phyloP scores from a whole-genome alignment of 2,797 vertebrate species.

The Coregonus ussuriensis region DNA sequence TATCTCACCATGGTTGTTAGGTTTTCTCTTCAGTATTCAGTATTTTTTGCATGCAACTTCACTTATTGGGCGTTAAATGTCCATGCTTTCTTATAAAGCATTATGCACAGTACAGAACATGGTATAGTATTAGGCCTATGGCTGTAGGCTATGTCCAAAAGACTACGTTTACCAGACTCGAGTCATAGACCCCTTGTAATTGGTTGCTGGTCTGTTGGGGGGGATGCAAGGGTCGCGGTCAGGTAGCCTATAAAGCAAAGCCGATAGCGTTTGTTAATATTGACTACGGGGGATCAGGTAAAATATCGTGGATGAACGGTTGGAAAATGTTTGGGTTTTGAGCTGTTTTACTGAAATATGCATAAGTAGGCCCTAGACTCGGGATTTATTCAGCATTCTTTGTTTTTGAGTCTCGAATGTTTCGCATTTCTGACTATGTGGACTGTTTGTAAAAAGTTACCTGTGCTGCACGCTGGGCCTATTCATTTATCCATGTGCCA shows the following conservation, averaged over 20 bases:
- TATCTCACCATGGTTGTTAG: not conserved
- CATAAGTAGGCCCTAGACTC: not conserved
- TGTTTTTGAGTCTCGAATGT: not conserved
- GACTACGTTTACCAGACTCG: slow-evolving; percentile 28
- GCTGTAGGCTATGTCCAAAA: not conserved
- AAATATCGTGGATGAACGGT: not conserved
- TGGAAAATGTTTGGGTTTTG: not conserved
- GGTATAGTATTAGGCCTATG: not conserved
- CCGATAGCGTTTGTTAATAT: not conserved
- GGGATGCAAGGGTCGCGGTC: not conserved
- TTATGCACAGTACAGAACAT: not conserved
- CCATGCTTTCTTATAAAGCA: not conserved
- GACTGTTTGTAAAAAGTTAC: no score
- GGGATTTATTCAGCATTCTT: not conserved
- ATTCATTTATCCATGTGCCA: no score
- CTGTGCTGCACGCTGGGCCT: no score
- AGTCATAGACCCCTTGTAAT: not conserved
- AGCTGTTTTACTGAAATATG: not conserved
- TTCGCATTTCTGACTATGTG: not conserved
- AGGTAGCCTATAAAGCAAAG: slow-evolving; percentile 1
- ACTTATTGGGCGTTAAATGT: no score
- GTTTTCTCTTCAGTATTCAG: not conserved
- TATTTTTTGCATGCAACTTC: not conserved
- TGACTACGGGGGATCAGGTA: slow-evolving; percentile 13
- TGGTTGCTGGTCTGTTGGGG: slow-evolving; percentile 22